These are phyloP conservation scores for Amphipoea oculea DNA, from an alignment of 2,888 invertebrate genomes.

Conservation along the genomic window DNA sequence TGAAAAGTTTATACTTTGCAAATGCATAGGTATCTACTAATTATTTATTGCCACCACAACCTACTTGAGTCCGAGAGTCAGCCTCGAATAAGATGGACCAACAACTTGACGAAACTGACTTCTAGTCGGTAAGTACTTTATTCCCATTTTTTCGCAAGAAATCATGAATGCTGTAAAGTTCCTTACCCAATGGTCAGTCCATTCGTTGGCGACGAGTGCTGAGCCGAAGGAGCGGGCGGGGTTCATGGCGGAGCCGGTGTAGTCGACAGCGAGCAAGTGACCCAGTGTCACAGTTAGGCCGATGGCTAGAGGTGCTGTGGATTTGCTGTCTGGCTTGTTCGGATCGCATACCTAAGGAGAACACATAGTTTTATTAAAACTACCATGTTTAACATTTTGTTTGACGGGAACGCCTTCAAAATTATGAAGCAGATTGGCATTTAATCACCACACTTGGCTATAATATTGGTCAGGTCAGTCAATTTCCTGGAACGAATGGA, in stretches of 20 bases:
- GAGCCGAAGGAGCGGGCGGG: conserved; percentile 97
- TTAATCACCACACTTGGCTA: background rate
- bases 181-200: conserved; percentile 95
- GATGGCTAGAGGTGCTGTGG: conserved; percentile 96
- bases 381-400: background rate
- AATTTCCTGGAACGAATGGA: background rate
- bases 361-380: background rate
- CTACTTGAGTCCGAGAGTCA: background rate
- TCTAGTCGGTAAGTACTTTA: background rate
- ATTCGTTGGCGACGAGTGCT: conserved; percentile 94
- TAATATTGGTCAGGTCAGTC: background rate
- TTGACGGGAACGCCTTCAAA: background rate
- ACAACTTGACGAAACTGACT: fast-evolving
- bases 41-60: background rate
- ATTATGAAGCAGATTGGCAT: background rate
- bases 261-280: conserved; percentile 95
- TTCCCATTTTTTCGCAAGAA: background rate
- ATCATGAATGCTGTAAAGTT: background rate
- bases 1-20: background rate
- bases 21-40: background rate
- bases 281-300: conserved; percentile 96
- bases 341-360: conserved; percentile 91
- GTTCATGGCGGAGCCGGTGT: conserved; percentile 98
- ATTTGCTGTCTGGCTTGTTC: conserved; percentile 94
- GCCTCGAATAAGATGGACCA: background rate